Evolutionary conservation across 2,113 vertebrate species (phyloP).

Genomic region (Psittacula cyanocephala): DNA sequence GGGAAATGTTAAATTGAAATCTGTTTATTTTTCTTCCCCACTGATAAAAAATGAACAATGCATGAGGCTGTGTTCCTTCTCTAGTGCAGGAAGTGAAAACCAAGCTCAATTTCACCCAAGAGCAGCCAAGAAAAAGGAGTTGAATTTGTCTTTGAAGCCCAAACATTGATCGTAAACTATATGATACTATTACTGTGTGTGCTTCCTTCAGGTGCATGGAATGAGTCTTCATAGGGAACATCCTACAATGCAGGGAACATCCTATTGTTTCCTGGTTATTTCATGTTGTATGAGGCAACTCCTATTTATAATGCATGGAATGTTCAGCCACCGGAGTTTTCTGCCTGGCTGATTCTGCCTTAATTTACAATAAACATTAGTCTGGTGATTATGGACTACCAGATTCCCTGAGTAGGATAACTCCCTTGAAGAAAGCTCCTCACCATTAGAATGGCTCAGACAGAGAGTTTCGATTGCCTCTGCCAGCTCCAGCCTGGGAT

Average conservation of each 20-base stretch:
- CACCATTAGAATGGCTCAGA: not conserved
- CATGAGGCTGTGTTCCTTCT: not conserved
- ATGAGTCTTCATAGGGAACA: not conserved
- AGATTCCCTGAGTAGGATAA: not conserved
- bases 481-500: not conserved
- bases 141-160: constrained; percentile 20
- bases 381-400: constrained; percentile 23
- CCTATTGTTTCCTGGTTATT: not conserved
- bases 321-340: constrained; percentile 9
- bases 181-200: not conserved
- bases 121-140: not conserved
- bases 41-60: not conserved
- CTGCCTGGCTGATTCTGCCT: constrained; percentile 14
- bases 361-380: constrained; percentile 22
- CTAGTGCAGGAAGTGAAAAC: not conserved
- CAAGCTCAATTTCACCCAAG: constrained; percentile 5
- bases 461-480: not conserved
- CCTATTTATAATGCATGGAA: not conserved
- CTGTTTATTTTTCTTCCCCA: not conserved
- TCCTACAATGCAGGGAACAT: not conserved
- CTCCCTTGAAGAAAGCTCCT: constrained; percentile 2
- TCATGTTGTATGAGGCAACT: not conserved
- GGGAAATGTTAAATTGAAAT: not conserved
- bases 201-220: not conserved
- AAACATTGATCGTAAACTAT: constrained; percentile 7